Conservation (phyloP, 2,113 vertebrate genomes). For the Dicaeum eximium region DNA sequence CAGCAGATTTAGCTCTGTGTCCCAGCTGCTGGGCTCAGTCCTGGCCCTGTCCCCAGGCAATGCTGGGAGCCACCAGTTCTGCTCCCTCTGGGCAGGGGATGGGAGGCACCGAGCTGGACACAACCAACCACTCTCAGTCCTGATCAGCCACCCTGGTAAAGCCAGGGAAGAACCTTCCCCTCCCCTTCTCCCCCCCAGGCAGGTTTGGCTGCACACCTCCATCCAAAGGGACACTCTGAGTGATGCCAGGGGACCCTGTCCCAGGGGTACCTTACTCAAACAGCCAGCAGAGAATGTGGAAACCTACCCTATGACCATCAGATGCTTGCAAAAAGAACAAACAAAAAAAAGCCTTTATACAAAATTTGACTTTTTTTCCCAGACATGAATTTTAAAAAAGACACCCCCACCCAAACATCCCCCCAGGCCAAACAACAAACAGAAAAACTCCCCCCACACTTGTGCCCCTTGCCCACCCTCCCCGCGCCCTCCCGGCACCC, state of each 20-base stretch:
- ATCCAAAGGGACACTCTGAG: neutral
- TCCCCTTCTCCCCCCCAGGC: neutral
- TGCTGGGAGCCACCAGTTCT: neutral
- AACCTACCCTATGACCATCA: conserved; percentile 63
- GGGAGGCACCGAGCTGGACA: neutral
- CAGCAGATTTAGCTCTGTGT: neutral
- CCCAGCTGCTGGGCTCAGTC: neutral
- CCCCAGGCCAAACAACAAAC: neutral
- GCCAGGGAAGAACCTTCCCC: neutral
- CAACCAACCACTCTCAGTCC: neutral
- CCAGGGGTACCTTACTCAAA: conserved; percentile 20
- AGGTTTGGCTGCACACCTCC: neutral
- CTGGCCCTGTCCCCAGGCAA: fast-evolving
- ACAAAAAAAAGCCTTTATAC: conserved; percentile 60
- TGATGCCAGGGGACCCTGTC: neutral
- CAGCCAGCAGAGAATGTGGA: conserved; percentile 52
- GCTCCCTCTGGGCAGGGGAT: neutral
- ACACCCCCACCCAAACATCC: neutral
- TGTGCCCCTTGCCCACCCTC: fast-evolving
- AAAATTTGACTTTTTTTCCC: conserved; percentile 12
- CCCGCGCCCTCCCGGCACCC: fast-evolving
- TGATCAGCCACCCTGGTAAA: neutral
- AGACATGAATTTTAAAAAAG: neutral
- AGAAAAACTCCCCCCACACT: neutral
- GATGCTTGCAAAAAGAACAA: conserved; percentile 66